These are phyloP conservation scores for Tauraco erythrolophus DNA, from an alignment of 2,113 vertebrate species.

Conservation along the genomic window DNA sequence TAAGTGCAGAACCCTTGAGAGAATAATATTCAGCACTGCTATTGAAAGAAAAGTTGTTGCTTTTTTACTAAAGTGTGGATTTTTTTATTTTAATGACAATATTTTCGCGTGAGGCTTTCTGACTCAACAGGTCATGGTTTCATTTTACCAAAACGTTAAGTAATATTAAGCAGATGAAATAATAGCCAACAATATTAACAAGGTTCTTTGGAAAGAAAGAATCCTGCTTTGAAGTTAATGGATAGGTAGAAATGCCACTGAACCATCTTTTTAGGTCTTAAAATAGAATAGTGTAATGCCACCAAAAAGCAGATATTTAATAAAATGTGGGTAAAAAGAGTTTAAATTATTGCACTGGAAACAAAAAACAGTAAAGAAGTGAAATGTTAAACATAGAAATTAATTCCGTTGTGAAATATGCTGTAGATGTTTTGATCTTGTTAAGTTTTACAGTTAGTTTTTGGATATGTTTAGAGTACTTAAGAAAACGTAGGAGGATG, in stretches of 20 bases:
- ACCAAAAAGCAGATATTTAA: background rate
- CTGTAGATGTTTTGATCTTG: background rate
- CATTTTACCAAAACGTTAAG: background rate
- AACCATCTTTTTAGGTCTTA: background rate
- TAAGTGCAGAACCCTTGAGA: background rate
- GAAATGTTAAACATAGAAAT: background rate
- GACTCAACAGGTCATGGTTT: background rate
- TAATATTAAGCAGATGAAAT: background rate
- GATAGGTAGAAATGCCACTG: background rate
- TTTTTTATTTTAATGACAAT: background rate
- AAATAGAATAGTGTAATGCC: background rate
- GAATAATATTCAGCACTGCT: background rate
- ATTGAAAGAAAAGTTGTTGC: background rate
- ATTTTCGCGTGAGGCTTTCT: background rate
- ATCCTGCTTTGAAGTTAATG: background rate
- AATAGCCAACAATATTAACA: background rate
- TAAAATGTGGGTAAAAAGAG: background rate
- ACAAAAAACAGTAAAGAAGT: background rate
- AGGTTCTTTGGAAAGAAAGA: background rate
- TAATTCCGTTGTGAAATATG: background rate
- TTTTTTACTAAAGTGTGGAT: background rate
- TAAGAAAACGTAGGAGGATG: background rate
- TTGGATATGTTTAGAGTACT: background rate
- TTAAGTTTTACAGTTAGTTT: background rate
- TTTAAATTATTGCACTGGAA: background rate